Percentiles rank a stretch among this genome's conserved stretches.
phyloP scores from a whole-genome alignment of 2,113 vertebrate genomes.

The Phrynosoma platyrhinos region DNA sequence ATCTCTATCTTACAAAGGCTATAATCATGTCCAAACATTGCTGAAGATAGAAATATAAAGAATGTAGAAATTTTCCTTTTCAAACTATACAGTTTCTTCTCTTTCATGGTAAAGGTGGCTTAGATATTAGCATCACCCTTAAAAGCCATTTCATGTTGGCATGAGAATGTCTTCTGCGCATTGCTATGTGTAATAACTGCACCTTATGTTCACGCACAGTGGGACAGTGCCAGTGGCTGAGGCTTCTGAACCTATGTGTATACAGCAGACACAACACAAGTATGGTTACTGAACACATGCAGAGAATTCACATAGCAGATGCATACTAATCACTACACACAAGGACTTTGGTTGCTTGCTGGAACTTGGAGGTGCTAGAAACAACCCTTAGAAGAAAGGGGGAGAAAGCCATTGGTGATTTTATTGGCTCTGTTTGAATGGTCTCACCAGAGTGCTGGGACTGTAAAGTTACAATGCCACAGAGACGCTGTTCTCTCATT shows the following conservation, averaged over 20 bases:
- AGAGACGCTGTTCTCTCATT: constrained; percentile 46
- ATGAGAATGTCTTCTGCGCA: neutral
- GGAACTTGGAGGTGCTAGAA: neutral
- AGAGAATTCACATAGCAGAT: neutral
- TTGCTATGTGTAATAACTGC: neutral
- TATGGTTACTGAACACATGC: no score
- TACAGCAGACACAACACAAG: no score
- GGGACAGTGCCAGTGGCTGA: no score
- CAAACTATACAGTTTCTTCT: neutral
- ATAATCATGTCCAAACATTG: neutral
- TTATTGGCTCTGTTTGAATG: neutral
- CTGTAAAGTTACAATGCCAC: constrained; percentile 55
- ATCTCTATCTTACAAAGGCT: neutral
- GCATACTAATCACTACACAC: no score
- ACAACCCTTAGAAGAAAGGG: neutral
- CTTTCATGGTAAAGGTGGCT: neutral
- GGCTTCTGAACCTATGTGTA: no score
- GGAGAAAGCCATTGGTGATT: constrained; percentile 4
- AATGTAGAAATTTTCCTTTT: neutral
- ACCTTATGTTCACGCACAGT: neutral
- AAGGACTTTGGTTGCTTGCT: neutral
- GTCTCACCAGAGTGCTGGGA: constrained; percentile 9
- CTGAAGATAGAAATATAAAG: neutral
- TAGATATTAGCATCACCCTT: neutral
- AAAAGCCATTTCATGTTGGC: constrained; percentile 1